These are phyloP conservation scores for Trichosurus vulpecula DNA, from an alignment of 2,797 vertebrate genomes.

Conservation along the genomic window DNA sequence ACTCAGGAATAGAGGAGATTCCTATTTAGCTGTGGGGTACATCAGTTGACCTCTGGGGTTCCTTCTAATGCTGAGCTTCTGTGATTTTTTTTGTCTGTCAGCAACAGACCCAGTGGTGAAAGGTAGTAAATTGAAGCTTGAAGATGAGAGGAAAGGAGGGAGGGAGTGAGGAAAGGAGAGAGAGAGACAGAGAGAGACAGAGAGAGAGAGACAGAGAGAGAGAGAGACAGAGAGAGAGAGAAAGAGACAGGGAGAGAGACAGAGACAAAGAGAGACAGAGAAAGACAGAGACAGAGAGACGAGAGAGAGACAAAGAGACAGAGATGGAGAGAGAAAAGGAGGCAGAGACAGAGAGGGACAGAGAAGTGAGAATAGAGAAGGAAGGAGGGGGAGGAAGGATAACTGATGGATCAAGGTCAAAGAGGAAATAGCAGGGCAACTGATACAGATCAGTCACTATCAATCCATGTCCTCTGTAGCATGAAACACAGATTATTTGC, in stretches of 20 bases:
- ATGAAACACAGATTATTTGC: not conserved
- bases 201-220: not conserved
- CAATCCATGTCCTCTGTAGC: fast-evolving
- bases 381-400: not conserved
- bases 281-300: no score
- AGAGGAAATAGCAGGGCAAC: fast-evolving
- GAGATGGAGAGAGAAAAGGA: not conserved
- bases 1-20: not conserved
- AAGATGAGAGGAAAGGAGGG: not conserved
- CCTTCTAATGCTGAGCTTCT: not conserved
- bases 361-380: not conserved
- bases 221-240: not conserved
- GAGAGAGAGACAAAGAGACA: no score
- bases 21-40: not conserved
- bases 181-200: no score
- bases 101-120: not conserved
- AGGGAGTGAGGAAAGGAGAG: not conserved
- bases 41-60: not conserved
- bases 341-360: fast-evolving
- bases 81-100: not conserved
- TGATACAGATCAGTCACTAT: fast-evolving
- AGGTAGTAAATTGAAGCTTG: not conserved
- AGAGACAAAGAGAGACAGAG: not conserved
- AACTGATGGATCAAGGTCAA: no score
- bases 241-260: not conserved